Base-by-base conservation (phyloP, 2,797 vertebrate species). In the Austrolebias charrua region DNA sequence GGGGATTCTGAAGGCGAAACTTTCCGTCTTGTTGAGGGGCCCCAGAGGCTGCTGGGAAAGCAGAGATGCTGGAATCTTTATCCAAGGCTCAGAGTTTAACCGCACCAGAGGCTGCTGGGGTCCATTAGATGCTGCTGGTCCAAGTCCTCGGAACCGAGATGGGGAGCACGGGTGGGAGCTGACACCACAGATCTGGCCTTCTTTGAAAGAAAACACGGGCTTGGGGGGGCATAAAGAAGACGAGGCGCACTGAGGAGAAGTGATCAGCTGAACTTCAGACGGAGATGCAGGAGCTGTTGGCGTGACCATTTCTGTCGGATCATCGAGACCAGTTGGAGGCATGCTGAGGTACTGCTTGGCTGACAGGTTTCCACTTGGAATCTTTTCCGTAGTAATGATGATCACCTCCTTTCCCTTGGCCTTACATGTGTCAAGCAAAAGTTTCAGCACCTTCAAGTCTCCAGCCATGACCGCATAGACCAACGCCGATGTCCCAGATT, bases 341-440 rank as follows among this genome's bases (percentile, higher is more conserved):
- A 91, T 69, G 1, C 93, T 93, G 46, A 96, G 86, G 80, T 94
- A 94, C 81, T 95, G 94, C 62, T 90, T 93, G 0, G 93, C 91
- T 1, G 81, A 91, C 60, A 93, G 90, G 51, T 83, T 90, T 43
- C 94, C 95, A 0, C 89, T 89, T 0, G 89, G 85, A 0, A 93
- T 91, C 59, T 85, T 93, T 20, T 94, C 93, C 0, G 88, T 94
- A 0, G 93, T 94, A 59, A 98, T 96, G 75, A 98, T 96, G 77
- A 98, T 98, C 38, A 98, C 95, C 55, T 98, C 96, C 66, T 97
- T 98, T 1, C 96, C 96, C 6, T 79, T 94, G 0, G 90, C 94
- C 73, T 92, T 95, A 86, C 95, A 98, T n/a, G 93, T 92, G 55
- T 93, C 92, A 0, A 98, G 91, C 33, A 98, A 62, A 69, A 98